Percentiles rank a stretch among this genome's conserved stretches.
Conservation (phyloP, 2,888 invertebrate species). For the Abscondita cerata region DNA sequence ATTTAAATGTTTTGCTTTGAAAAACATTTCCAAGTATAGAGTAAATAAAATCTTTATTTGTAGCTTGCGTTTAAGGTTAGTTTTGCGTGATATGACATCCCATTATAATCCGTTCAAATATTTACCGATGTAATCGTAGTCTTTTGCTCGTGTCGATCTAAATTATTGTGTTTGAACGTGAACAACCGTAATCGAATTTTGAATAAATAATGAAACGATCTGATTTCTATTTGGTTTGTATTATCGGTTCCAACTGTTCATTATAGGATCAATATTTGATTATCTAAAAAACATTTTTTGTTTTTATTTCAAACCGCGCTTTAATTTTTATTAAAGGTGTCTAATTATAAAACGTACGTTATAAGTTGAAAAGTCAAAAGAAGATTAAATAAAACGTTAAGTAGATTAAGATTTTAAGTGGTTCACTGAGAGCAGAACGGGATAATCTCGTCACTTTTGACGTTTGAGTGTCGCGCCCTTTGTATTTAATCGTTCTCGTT, state of each 20-base stretch:
- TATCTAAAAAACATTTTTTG: background rate
- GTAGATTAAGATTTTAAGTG: constrained; percentile 36
- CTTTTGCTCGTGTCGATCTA: constrained; percentile 46
- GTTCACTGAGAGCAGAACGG: constrained; percentile 24
- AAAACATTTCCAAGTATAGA: constrained; percentile 31
- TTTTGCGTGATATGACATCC: constrained; percentile 39
- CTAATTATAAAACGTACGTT: constrained; percentile 4
- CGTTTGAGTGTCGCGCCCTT: constrained; percentile 34
- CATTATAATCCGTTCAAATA: constrained; percentile 42
- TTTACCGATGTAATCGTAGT: constrained; percentile 44
- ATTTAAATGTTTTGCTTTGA: constrained; percentile 23
- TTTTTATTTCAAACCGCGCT: no score
- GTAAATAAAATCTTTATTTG: constrained; percentile 33
- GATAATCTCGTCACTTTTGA: constrained; percentile 39
- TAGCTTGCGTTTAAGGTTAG: constrained; percentile 37
- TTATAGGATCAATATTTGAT: constrained; percentile 32
- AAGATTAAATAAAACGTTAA: constrained; percentile 32
- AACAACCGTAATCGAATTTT: constrained; percentile 39
- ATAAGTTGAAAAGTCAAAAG: constrained; percentile 11
- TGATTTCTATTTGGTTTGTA: constrained; percentile 37
- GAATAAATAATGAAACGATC: constrained; percentile 39
- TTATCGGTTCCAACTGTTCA: constrained; percentile 33
- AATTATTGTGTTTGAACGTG: constrained; percentile 41
- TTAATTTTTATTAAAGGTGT: no score
- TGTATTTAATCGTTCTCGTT: constrained; percentile 26